Evolutionary conservation across 2,888 invertebrate species (phyloP), one percentile per base, ranked within the genome.

Genomic region (Callyntrura guangdongensis): DNA sequence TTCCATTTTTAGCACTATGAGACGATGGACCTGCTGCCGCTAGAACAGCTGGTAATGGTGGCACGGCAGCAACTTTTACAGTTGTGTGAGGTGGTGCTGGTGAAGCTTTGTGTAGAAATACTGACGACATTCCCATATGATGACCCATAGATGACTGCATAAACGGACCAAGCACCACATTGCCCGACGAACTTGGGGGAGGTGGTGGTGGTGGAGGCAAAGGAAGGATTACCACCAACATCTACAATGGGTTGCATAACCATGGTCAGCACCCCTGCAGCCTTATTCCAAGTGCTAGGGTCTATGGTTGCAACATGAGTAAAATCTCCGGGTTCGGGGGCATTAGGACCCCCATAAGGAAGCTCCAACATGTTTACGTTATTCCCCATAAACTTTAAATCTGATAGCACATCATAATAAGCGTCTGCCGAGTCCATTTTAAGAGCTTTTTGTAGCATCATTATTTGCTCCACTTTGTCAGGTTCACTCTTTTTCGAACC

Each of bases 401-500:
- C 93, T 20, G 86, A 84, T 11, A 94, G 56, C 22, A 92, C 91
- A 69, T 94, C 93, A 56, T 92, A 93, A 64, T 92, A 93, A 8
- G 91, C 90, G 17, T 93, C 93, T 14, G 89, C 77, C 2, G 91
- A 89, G 20, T 93, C 94, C 94, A 94, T 92, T 89, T 94, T 94
- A 4, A 93, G 79, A 8, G 94, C 93, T 67, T 94, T 94, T 56
- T 94, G 94, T 2, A 94, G 86, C 93, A 94, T 93, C 93, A 94
- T 92, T 2, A 94, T 93, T 77, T 93, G 93, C 47, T 94, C 93
- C 27, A 91, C 90, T 90, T 94, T 94, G 69, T 94, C 94, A 5
- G 94, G 92, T 45, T 93, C 94, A 3, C 92, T 92, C 67, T 94
- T 94, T 72, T 94, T 94, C 0, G 93, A 93, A 4, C 94, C 94